A percentile compares a stretch with the other conserved stretches of the same genome.
phyloP scores from a whole-genome alignment of 2,797 vertebrate genomes.

The Poecile montanus region DNA sequence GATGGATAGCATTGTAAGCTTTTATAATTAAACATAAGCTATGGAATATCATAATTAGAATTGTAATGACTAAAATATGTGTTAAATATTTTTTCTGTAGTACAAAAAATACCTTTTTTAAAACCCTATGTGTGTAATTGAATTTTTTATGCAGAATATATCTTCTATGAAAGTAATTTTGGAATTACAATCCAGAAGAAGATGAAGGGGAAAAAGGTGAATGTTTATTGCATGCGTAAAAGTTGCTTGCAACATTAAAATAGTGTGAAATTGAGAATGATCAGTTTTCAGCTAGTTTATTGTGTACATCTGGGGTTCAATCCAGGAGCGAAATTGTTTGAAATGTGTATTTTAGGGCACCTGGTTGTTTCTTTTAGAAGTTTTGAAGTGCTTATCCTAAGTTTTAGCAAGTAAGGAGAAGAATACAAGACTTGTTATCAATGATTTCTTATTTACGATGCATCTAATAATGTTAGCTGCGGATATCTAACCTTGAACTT shows the following conservation, averaged over 20 bases:
- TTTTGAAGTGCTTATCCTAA: background rate
- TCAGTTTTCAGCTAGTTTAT: background rate
- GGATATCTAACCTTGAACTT: background rate
- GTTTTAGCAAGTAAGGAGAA: background rate
- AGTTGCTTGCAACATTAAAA: background rate
- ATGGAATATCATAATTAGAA: background rate
- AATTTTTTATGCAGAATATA: background rate
- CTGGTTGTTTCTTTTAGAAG: background rate
- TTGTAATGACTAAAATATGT: background rate
- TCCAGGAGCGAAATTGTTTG: background rate
- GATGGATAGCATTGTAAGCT: background rate
- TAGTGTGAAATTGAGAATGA: background rate
- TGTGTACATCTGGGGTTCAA: background rate
- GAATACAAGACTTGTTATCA: background rate
- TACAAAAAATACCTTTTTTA: background rate
- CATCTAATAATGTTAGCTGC: background rate
- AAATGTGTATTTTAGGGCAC: background rate
- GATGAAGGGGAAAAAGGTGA: background rate
- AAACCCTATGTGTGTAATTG: background rate
- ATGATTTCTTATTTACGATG: background rate
- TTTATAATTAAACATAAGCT: constrained; percentile 6
- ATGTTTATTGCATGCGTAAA: background rate
- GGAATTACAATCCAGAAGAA: background rate
- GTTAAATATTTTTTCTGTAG: background rate
- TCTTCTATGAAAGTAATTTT: background rate